Base-by-base conservation (phyloP, 2,888 invertebrate species). In the Apamea monoglypha region DNA sequence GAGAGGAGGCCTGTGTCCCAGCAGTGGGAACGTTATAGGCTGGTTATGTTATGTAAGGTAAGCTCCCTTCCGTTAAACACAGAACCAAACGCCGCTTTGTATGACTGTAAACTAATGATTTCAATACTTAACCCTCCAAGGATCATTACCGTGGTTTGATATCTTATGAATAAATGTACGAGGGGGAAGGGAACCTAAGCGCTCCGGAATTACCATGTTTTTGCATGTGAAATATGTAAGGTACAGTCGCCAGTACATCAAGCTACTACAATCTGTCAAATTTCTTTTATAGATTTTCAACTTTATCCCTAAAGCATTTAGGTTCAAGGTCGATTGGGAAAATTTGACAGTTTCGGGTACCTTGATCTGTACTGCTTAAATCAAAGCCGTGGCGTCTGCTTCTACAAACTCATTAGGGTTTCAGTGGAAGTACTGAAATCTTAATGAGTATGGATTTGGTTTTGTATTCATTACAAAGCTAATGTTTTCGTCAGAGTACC, bases 361-460 rank as follows among this genome's bases (percentile, higher is more conserved):
- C 7, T 40, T 40, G 40, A 40, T 40, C 40, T 0, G 47, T 16
- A 50, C 8, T 63, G 44, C 53, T 64, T 44, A 70, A 70, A 70
- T 29, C 40, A 70, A 78, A 32, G 61, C 59, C 18, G 6, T 21
- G 40, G 16, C 10, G 29, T 61, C 44, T 78, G 59, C 25, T 78
- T 84, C 36, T 36, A 21, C 66, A 82, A 82, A 76, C 76, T 82
- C 82, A 83, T 86, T 82, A 82, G 12, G 4, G 12, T 66, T 83
- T 73, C 73, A 59, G 66, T 77, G 64, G 21, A 77, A 73, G n/a
- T 66, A 64, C 3, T 73, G 73, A 77, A 82, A 70, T 36, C 25
- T 50, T 77, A 71, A 86, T 83, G 67, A 59, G 59, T 83, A 70
- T 77, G 36, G 12, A 71, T 12, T 63, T 47, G 2, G 32, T 83